Percentiles rank a stretch among this genome's conserved stretches.
Conservation (phyloP, 2,888 invertebrate species). For the Camponotus fellah region DNA sequence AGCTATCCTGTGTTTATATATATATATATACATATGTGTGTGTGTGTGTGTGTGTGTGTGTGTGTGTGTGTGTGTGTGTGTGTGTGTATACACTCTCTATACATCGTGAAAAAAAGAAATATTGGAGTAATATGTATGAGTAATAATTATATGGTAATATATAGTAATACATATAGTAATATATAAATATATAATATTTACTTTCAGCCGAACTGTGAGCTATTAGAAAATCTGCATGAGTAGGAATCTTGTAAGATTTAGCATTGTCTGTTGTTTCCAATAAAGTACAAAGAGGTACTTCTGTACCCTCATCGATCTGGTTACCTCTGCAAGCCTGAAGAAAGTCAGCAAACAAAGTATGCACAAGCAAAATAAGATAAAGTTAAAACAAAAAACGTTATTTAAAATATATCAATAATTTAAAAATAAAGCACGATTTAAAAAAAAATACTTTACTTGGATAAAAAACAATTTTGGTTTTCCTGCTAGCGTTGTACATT, state of each 20-base stretch:
- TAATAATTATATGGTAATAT: too few species aligned
- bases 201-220: constrained; percentile 88
- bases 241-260: constrained; percentile 86
- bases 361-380: neutral
- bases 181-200: too few species aligned
- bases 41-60: too few species aligned
- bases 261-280: constrained; percentile 83
- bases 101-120: neutral
- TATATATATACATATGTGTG: too few species aligned
- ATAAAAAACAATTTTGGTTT: constrained; percentile 89
- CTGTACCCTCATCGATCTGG: constrained; percentile 85
- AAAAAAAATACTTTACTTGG: constrained; percentile 85
- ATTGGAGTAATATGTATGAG: neutral
- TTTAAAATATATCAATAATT: neutral
- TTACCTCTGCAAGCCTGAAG: constrained; percentile 87
- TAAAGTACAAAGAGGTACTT: constrained; percentile 71
- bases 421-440: neutral
- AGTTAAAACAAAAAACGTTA: neutral
- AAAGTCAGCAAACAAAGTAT: neutral
- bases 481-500: constrained; percentile 87
- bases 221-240: constrained; percentile 88
- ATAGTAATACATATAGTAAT: too few species aligned
- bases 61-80: too few species aligned
- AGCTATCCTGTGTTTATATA: too few species aligned
- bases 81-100: too few species aligned